phyloP scores from a whole-genome alignment of 2,888 invertebrate genomes.

The Agonopterix alstromeriana region DNA sequence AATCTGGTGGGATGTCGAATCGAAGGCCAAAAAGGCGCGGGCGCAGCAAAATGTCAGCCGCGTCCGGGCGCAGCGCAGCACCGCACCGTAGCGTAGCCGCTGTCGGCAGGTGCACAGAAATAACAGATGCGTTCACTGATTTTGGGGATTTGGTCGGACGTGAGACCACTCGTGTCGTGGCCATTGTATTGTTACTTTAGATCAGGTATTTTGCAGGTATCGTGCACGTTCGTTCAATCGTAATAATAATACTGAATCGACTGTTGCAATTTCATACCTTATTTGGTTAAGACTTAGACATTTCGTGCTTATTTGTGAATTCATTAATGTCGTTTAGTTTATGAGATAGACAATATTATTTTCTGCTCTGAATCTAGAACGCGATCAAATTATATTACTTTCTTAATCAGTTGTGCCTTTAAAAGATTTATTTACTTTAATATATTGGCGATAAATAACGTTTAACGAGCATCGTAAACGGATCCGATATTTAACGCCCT shows the following conservation, averaged over 20 bases:
- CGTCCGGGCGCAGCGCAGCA: background rate
- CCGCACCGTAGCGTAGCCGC: background rate
- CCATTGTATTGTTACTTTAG: background rate
- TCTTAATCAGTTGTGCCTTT: conserved; percentile 4
- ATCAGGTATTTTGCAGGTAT: background rate
- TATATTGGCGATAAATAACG: conserved; percentile 7
- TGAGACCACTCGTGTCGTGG: conserved; percentile 14
- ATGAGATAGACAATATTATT: too few relatives aligned
- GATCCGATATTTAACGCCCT: conserved; percentile 16
- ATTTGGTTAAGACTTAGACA: too few relatives aligned
- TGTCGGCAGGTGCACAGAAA: conserved; percentile 25
- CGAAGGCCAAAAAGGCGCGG: conserved; percentile 27
- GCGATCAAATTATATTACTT: background rate
- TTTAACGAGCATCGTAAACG: conserved; percentile 8
- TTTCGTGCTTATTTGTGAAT: too few relatives aligned
- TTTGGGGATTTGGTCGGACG: background rate
- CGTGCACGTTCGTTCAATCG: background rate
- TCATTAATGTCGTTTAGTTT: background rate
- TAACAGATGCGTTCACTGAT: conserved; percentile 21
- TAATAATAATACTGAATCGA: background rate
- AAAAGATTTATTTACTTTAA: conserved; percentile 11
- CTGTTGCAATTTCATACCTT: too few relatives aligned
- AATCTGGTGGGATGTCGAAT: conserved; percentile 14
- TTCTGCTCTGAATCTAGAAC: background rate
- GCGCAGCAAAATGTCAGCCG: conserved; percentile 26